Percentiles rank a stretch among this genome's conserved stretches.
Evolutionary conservation across 2,113 vertebrate species (phyloP).

Genomic region (Mesitornis unicolor): DNA sequence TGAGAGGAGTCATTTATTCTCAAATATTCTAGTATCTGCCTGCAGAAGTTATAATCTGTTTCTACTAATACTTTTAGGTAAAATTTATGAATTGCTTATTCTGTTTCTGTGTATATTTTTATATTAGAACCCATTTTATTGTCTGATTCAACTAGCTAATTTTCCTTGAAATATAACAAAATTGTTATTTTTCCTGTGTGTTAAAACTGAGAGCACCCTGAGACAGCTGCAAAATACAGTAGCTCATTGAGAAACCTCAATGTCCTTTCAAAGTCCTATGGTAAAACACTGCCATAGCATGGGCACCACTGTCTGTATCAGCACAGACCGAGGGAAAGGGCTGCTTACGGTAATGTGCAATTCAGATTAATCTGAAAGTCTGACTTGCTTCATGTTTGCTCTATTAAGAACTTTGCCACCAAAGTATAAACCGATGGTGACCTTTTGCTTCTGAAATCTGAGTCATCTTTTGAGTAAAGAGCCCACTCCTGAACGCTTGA

Average conservation of each 20-base stretch:
- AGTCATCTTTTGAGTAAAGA: conserved; percentile 35
- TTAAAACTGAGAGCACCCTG: neutral
- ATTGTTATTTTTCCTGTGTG: neutral
- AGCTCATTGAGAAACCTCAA: neutral
- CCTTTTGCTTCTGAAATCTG: conserved; percentile 27
- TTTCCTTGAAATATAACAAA: neutral
- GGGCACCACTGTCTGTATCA: neutral
- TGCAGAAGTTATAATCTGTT: neutral
- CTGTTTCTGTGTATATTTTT: neutral
- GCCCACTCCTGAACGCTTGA: conserved; percentile 4
- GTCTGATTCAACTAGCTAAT: neutral
- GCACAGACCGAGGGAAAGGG: neutral
- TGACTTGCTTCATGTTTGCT: neutral
- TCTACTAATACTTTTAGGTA: too few relatives aligned
- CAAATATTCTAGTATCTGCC: neutral
- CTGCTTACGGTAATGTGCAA: conserved; percentile 2
- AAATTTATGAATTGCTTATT: fast-evolving
- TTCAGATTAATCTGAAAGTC: conserved; percentile 35
- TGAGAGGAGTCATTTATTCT: neutral
- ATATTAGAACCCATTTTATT: neutral
- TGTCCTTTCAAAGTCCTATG: neutral
- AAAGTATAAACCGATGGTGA: conserved; percentile 20
- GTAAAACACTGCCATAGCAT: neutral
- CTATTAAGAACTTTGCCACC: conserved; percentile 39
- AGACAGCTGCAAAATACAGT: neutral